These are phyloP conservation scores for Leptinotarsa juncta DNA, from an alignment of 2,888 invertebrate genomes.

Conservation along the genomic window DNA sequence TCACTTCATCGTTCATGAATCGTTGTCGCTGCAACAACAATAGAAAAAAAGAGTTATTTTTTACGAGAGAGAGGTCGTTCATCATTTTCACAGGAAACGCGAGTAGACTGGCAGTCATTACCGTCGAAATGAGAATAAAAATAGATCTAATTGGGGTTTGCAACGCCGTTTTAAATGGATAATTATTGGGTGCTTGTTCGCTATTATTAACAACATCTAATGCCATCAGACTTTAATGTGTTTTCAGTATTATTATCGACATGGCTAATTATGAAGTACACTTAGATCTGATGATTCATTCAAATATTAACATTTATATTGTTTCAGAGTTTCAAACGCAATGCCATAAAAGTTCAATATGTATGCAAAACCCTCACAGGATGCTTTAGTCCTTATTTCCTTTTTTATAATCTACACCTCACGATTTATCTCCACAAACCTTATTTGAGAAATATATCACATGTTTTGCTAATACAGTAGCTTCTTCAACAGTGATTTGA, in stretches of 20 bases:
- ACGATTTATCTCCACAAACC: too few relatives aligned
- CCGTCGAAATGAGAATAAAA: conserved; percentile 15
- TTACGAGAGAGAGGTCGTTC: conserved; percentile 28
- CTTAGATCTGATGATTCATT: not conserved
- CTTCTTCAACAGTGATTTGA: too few relatives aligned
- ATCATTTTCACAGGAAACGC: conserved; percentile 33
- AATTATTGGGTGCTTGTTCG: conserved; percentile 16
- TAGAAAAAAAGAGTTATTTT: conserved; percentile 15
- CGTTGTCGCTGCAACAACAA: conserved; percentile 2
- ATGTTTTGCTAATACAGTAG: too few relatives aligned
- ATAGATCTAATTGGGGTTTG: conserved; percentile 20
- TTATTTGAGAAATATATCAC: too few relatives aligned
- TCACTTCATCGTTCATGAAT: conserved; percentile 13
- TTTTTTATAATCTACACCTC: too few relatives aligned
- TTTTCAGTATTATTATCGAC: too few relatives aligned
- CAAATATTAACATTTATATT: not conserved
- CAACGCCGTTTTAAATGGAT: conserved; percentile 18
- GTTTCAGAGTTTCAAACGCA: too few relatives aligned
- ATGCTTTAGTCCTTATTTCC: too few relatives aligned
- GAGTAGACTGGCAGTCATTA: conserved; percentile 18
- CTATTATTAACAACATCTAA: conserved; percentile 6
- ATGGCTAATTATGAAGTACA: not conserved
- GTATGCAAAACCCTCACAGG: too few relatives aligned
- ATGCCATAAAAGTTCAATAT: too few relatives aligned
- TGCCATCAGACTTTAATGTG: not conserved